Percentiles rank a stretch among this genome's conserved stretches.
Conservation (phyloP, 2,797 vertebrate species). For the Mionectes olivaceus region DNA sequence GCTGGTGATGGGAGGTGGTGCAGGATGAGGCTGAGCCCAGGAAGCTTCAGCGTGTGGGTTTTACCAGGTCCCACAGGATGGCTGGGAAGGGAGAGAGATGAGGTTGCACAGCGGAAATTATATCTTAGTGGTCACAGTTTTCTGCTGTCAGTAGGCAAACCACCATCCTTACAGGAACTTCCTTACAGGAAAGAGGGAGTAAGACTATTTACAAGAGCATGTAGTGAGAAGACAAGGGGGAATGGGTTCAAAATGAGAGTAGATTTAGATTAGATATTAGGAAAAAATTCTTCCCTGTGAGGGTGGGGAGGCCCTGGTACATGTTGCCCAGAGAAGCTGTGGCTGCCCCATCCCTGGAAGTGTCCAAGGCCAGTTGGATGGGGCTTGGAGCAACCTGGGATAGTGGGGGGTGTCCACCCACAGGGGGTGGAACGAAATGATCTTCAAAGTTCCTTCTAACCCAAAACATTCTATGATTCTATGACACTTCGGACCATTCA, state of each 20-base stretch:
- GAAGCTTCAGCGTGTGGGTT: neutral
- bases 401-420: neutral
- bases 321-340: neutral
- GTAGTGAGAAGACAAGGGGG: neutral
- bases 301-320: neutral
- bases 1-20: neutral
- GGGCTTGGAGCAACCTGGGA: neutral
- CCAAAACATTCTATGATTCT: neutral
- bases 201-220: neutral
- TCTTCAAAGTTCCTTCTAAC: neutral
- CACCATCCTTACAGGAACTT: neutral
- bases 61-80: neutral
- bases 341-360: neutral
- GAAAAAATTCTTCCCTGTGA: neutral
- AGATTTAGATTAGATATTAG: neutral
- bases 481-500: neutral
- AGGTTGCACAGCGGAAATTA: neutral
- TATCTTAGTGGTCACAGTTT: neutral
- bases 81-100: neutral
- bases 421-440: neutral
- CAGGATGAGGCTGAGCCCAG: neutral
- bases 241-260: neutral
- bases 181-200: neutral
- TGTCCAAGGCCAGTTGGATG: accelerated
- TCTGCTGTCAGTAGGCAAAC: neutral